Evolutionary conservation across 35 echinoderm and acorn worm genomes (phyloP).

Genomic region (Acanthaster planci): DNA sequence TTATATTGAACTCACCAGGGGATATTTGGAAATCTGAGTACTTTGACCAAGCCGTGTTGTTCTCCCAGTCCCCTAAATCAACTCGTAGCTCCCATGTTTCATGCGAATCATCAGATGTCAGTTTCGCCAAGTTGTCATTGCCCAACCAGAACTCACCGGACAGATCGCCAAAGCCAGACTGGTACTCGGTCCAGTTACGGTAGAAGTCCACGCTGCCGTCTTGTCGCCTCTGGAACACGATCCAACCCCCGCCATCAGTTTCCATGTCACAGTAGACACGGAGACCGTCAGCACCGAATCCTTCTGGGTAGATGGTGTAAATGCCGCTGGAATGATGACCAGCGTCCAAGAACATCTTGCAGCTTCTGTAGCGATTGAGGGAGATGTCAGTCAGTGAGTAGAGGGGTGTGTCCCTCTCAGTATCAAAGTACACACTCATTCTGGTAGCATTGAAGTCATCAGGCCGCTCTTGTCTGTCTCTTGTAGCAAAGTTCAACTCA

Average conservation of each 20-base stretch:
- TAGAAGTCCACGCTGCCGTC: slow-evolving; percentile 47
- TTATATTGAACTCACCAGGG: neutral
- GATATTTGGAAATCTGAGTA: slow-evolving; percentile 23
- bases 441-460: too few relatives aligned
- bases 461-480: too few relatives aligned
- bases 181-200: slow-evolving; percentile 36
- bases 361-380: too few relatives aligned
- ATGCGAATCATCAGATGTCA: neutral
- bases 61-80: slow-evolving; percentile 38
- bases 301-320: neutral
- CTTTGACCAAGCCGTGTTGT: neutral
- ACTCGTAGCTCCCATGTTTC: slow-evolving; percentile 37
- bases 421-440: too few relatives aligned
- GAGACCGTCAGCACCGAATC: neutral
- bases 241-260: slow-evolving; percentile 21
- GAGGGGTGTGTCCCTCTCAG: too few relatives aligned
- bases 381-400: too few relatives aligned
- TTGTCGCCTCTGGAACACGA: slow-evolving; percentile 43
- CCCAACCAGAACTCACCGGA: slow-evolving; percentile 55
- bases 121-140: slow-evolving; percentile 12
- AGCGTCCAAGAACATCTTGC: too few relatives aligned
- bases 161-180: slow-evolving; percentile 43
- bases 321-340: neutral
- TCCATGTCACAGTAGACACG: slow-evolving; percentile 26
- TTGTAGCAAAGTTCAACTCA: too few relatives aligned